Evolutionary conservation across 2,113 vertebrate genomes (phyloP), one percentile per base, ranked within the genome.

Genomic region (Butastur rufipennis): DNA sequence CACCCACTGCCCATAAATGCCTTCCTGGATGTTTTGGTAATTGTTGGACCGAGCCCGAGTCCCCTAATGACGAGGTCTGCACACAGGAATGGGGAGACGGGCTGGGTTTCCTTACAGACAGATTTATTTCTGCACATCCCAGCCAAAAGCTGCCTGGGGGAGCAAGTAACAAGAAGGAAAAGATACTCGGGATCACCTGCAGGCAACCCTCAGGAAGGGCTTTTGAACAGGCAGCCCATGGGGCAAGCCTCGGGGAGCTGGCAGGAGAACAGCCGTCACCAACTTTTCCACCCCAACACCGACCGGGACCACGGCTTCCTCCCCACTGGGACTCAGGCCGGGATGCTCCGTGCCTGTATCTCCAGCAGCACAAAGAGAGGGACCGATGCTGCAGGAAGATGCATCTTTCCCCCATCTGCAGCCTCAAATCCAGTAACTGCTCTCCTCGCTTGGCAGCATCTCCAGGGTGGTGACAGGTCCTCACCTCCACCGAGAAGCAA

Each of bases 311-410:
- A n/a, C 3, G 1, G 61, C 52, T 67, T 48, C n/a, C 55, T 87
- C 55, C 53, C 47, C 13, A 3, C 9, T 7, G 4, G 52, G 63
- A 6, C 38, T 43, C 53, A 25, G 10, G 7, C 38, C 2, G 16
- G 45, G 16, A 19, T 45, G 22, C 22, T 88, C 86, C 7, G 0
- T 47, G 66, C 50, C 67, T n/a, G 7, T 10, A 34, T 29, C 29
- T 23, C 74, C 3, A 1, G 65, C 56, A 45, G 43, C 59, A 45
- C 45, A 27, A 45, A 23, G 78, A 52, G 10, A 38, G 43, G 32
- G 25, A 43, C 6, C 3, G 0, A 18, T 0, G 5, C 36, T 58
- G 42, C n/a, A 18, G 25, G 68, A 43, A 74, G 52, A 52, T 34
- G 52, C 19, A 10, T 43, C 53, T 78, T 78, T 59, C 20, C 53